Evolutionary conservation across 2,113 vertebrate genomes (phyloP).

Genomic region (Gallinago paraguaiae): DNA sequence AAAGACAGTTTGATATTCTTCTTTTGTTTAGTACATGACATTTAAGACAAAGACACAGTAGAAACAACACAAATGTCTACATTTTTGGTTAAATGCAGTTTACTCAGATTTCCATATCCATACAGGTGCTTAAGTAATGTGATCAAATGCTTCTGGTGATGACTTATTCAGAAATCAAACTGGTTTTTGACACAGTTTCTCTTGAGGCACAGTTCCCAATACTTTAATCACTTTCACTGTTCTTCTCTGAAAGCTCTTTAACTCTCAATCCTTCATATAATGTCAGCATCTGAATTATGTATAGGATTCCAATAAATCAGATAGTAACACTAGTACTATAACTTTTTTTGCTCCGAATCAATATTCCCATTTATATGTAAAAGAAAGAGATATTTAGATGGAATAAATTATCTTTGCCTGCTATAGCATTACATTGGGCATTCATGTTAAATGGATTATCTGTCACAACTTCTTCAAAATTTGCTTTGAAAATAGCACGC

Average conservation of each 20-base stretch:
- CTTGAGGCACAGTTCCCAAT: not conserved
- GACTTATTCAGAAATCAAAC: not conserved
- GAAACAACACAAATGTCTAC: not conserved
- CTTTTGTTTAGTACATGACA: not conserved
- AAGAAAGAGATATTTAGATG: not conserved
- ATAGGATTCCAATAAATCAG: not conserved
- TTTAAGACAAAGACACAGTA: not conserved
- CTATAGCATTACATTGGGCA: not conserved
- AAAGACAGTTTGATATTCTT: not conserved
- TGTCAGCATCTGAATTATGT: not conserved
- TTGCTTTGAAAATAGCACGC: not conserved
- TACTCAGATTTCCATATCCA: not conserved
- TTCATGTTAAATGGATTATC: not conserved
- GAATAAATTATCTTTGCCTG: not conserved
- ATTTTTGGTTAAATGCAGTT: not conserved
- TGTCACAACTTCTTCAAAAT: not conserved
- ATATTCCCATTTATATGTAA: not conserved
- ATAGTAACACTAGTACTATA: not conserved
- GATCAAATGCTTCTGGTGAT: not conserved
- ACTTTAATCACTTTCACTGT: not conserved
- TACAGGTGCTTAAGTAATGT: not conserved
- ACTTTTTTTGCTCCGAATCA: not conserved
- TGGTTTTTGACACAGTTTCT: not conserved
- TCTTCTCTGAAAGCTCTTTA: not conserved
- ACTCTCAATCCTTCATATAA: not conserved